Conservation (phyloP, 2,797 vertebrate species). For the Hypotaenidia okinawae region DNA sequence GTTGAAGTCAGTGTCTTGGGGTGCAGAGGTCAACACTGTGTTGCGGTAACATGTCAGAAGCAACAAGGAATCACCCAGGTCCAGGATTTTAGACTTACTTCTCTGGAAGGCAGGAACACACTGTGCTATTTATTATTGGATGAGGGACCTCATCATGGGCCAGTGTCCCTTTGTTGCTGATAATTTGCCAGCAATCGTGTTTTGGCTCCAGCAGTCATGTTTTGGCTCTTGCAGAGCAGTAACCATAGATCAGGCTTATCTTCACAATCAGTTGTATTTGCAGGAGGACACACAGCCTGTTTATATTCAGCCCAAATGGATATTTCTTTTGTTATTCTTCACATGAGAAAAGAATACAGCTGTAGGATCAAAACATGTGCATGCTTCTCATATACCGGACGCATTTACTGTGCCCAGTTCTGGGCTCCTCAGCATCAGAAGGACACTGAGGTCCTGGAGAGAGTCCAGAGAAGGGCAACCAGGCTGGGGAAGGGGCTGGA, state of each 20-base stretch:
- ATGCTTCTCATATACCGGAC: background rate
- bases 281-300: background rate
- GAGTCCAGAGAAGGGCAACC: no score
- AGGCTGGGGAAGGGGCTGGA: no score
- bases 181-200: background rate
- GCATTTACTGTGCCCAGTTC: no score
- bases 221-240: background rate
- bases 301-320: background rate
- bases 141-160: background rate
- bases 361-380: background rate
- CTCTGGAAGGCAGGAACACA: fast-evolving
- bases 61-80: background rate
- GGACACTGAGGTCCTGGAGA: no score
- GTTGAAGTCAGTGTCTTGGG: background rate
- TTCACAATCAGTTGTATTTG: background rate
- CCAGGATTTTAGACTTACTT: background rate
- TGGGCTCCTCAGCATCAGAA: no score
- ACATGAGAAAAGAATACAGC: background rate
- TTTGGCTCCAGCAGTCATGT: background rate
- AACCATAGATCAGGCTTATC: background rate
- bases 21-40: background rate
- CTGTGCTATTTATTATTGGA: fast-evolving
- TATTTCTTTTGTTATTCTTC: background rate
- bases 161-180: background rate
- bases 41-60: background rate